Evolutionary conservation across 2,888 invertebrate genomes (phyloP), one percentile per base, ranked within the genome.

Genomic region (Muschampia plurimacula): DNA sequence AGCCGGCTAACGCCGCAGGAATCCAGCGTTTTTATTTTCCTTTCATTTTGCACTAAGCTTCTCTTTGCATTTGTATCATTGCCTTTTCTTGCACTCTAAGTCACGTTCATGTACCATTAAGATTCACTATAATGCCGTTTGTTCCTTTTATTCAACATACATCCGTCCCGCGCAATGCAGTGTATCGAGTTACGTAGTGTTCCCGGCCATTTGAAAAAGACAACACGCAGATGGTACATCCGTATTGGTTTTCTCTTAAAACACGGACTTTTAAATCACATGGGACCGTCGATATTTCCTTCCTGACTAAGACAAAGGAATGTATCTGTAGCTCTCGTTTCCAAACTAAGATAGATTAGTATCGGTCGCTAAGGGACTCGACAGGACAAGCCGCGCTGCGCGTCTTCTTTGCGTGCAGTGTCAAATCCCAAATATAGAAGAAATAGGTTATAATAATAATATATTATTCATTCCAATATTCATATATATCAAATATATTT

Each of bases 221-320:
- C 90, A 92, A 89, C 91, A 89, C 85, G 83, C 91, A 91, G 86
- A 92, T 90, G 92, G 88, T 86, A 86, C 89, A 86, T 89, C 90
- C 89, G 91, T 92, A 90, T 93, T 91, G 86, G 88, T 87, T 92
- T 93, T 91, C 92, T 92, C 88, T 92, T 91, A 91, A 92, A 94
- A 93, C 89, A 89, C 87, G 87, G 87, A 90, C 88, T 89, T 92
- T 91, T 89, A 89, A 92, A 91, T 91, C 92, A 87, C 90, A 85
- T 80, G 90, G 75, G 90, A 90, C 88, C 87, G 87, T 91, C 92
- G 86, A 92, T 93, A 92, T 92, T 91, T 91, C 88, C 88, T 91
- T 89, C 85, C 83, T 82, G 83, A 84, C 87, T 87, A 89, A 90
- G 89, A 92, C 86, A 87, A 86, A 89, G 85, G 84, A 83, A 82